Evolutionary conservation across 37 sponge, comb jelly and placozoan genomes (phyloP), one percentile per base, ranked within the genome.

Genomic region (Cliona cf. orientalis): DNA sequence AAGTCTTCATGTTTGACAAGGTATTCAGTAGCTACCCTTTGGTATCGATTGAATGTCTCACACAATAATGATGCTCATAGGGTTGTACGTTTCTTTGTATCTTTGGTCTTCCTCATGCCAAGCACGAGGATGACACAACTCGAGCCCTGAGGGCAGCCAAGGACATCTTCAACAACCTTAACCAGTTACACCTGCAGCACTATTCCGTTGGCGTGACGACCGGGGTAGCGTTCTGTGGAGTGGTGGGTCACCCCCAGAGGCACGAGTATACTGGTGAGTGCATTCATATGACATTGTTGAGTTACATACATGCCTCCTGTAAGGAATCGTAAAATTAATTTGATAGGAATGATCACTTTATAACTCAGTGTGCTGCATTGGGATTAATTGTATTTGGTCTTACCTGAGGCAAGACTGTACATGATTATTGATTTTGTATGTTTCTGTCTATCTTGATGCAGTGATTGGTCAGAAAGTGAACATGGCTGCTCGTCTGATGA

Each of bases 1-100:
- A 96, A 70, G 79, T 96, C 32, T 96, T 93, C 71, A 96, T 93
- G 94, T 96, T 96, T 87, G 97, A 96, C 66, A 96, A 96, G 78
- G 90, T 90, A 58, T 9, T 21, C 26, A 11, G 26, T 25, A 26
- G 63, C 63, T 6, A 12, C n/a, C 26, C 25, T 61, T n/a, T 25
- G 28, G 63, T 28, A 61, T 61, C 7, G 5, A 28, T 28, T 49
- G 53, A 49, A 49, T 49, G 53, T 49, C 14, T 26, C 26, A 49
- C 55, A 49, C 55, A 49, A 11, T 49, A 11, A 49, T 49, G 34
- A 72, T 58, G 21, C 28, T 11, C 43, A 25, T 64, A 90, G 85
- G 97, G 97, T 6, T 97, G 97, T 58, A 97, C 97, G 0, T 95
- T 95, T 55, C 88, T 97, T 37, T 90, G 90, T 69, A 81, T 97